These are phyloP conservation scores for Hystrix cristata DNA, from an alignment of 2,113 vertebrate genomes.

Conservation along the genomic window DNA sequence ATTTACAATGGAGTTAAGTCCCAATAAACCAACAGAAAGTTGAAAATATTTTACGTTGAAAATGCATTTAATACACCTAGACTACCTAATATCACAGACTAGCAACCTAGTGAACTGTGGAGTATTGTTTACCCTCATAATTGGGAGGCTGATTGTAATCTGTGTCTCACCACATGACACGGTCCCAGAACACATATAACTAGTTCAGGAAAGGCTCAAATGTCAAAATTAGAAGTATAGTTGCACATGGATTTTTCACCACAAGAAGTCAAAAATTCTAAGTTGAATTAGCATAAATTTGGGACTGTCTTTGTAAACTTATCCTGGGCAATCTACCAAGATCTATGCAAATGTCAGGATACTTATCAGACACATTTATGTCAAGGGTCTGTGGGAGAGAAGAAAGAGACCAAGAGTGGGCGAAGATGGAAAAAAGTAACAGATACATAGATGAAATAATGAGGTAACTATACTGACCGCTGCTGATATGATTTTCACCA, in stretches of 20 bases:
- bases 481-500: rapidly evolving
- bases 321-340: background rate
- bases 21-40: background rate
- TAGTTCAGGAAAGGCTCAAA: background rate
- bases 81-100: background rate
- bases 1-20: background rate
- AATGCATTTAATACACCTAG: background rate
- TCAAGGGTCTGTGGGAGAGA: background rate
- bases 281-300: background rate
- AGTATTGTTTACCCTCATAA: background rate
- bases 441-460: background rate
- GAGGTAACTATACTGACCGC: background rate
- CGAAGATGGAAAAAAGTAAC: background rate
- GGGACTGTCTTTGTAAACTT: no score
- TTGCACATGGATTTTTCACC: background rate
- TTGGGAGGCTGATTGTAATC: background rate
- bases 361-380: background rate
- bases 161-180: background rate
- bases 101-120: background rate
- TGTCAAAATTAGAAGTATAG: background rate
- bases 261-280: background rate
- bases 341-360: background rate
- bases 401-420: background rate
- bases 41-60: background rate
- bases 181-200: background rate